Evolutionary conservation across 2,113 vertebrate genomes (phyloP).

Genomic region (Saguinus imperator): DNA sequence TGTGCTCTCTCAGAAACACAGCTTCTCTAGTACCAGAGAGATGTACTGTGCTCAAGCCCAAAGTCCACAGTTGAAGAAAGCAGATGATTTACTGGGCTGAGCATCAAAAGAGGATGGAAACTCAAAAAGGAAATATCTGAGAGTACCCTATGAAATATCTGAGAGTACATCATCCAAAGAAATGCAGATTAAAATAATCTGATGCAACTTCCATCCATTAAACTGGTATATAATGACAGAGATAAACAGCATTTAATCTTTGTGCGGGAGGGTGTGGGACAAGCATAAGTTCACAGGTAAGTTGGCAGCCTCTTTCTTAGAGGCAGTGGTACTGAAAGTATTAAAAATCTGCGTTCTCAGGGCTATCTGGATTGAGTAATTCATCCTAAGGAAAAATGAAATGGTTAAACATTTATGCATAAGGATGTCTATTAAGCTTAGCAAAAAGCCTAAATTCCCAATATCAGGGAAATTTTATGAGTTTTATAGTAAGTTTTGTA

Average conservation of each 20-base stretch:
- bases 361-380: background rate
- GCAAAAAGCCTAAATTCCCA: background rate
- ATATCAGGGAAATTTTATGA: background rate
- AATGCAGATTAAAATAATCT: background rate
- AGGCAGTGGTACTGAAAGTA: background rate
- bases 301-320: background rate
- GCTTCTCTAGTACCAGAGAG: background rate
- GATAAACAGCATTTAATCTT: background rate
- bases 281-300: background rate
- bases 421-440: background rate
- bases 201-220: background rate
- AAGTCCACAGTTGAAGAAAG: background rate
- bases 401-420: background rate
- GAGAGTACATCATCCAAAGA: background rate
- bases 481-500: background rate
- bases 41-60: background rate
- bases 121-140: background rate
- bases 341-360: slow-evolving; percentile 1
- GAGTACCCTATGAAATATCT: background rate
- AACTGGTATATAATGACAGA: background rate
- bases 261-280: background rate
- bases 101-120: background rate
- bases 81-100: background rate
- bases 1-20: background rate
- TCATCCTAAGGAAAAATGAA: slow-evolving; percentile 15